Conservation (phyloP, 2,888 invertebrate species). For the Caenorhabditis sp. region DNA sequence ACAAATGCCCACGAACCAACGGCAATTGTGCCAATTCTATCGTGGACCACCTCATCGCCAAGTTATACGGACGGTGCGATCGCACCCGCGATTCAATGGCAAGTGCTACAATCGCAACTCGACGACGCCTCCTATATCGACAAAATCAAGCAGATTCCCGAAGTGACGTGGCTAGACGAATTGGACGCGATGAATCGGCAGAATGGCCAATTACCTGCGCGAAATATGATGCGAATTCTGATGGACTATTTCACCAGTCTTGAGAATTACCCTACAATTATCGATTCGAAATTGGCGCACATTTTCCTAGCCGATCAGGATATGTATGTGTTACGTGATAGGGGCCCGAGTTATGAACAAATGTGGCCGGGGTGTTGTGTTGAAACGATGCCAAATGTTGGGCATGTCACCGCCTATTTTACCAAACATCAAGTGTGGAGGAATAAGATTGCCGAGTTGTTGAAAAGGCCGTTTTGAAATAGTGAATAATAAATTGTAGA, state of each 20-base stretch:
- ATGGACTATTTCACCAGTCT: slow-evolving; percentile 99
- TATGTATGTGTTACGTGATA: slow-evolving; percentile 52
- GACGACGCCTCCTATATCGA: slow-evolving; percentile 41
- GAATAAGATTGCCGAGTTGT: slow-evolving; percentile 31
- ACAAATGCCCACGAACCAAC: slow-evolving; percentile 91
- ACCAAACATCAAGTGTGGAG: slow-evolving; percentile 50
- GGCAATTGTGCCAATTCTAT: slow-evolving; percentile 90
- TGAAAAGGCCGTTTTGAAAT: too few relatives aligned
- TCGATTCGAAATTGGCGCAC: slow-evolving; percentile 87
- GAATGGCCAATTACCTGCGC: slow-evolving; percentile 31
- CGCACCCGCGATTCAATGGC: slow-evolving; percentile 36
- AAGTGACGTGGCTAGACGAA: slow-evolving; percentile 45
- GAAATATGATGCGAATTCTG: slow-evolving; percentile 85
- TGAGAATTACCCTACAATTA: slow-evolving; percentile 84
- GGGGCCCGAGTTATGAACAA: slow-evolving; percentile 34
- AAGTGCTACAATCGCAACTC: slow-evolving; percentile 33
- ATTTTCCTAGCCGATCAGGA: slow-evolving; percentile 76
- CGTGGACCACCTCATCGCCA: slow-evolving; percentile 94
- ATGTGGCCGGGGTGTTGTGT: slow-evolving; percentile 48
- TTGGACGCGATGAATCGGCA: slow-evolving; percentile 31
- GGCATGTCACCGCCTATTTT: slow-evolving; percentile 57
- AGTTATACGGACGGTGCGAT: slow-evolving; percentile 77
- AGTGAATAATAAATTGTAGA: too few relatives aligned
- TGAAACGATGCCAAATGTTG: slow-evolving; percentile 50
- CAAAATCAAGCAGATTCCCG: slow-evolving; percentile 41